Percentiles rank a stretch among this genome's conserved stretches.
These are phyloP conservation scores for Branchipolynoe longqiensis DNA, from an alignment of 2,888 invertebrate species.

Conservation along the genomic window DNA sequence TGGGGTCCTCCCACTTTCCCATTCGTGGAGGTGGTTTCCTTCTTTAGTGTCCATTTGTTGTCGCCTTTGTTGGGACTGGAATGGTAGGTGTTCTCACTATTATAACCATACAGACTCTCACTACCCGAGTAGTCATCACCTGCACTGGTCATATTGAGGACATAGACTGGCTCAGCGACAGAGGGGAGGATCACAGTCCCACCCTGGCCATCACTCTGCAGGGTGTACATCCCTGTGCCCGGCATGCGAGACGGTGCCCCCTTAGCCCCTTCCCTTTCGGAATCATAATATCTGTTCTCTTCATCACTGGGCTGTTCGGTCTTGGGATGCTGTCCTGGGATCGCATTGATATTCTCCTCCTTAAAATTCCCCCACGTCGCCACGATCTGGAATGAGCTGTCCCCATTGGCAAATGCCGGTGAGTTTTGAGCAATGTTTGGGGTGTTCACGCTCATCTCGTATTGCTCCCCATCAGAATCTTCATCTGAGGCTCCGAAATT, in stretches of 20 bases:
- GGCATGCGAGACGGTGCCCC: not conserved
- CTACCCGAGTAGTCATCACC: constrained; percentile 1
- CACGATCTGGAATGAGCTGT: constrained; percentile 49
- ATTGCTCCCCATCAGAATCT: not conserved
- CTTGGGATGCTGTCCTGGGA: not conserved
- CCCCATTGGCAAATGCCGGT: constrained; percentile 51
- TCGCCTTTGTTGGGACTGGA: constrained; percentile 20
- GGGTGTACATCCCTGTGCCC: constrained; percentile 22
- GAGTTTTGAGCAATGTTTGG: constrained; percentile 35
- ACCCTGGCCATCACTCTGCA: constrained; percentile 43
- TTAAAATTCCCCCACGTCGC: constrained; percentile 47
- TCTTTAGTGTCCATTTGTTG: constrained; percentile 35
- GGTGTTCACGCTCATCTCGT: not conserved
- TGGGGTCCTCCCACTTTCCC: constrained; percentile 6
- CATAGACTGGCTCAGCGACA: constrained; percentile 35
- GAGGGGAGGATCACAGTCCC: constrained; percentile 39
- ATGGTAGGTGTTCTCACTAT: constrained; percentile 36
- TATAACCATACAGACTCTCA: constrained; percentile 9
- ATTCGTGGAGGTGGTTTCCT: constrained; percentile 25
- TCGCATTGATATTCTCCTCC: not conserved
- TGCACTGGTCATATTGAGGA: constrained; percentile 3
- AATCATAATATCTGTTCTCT: not conserved
- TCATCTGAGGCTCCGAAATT: constrained; percentile 2
- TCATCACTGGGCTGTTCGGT: constrained; percentile 19
- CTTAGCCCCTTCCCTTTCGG: not conserved